Evolutionary conservation across 2,113 vertebrate genomes (phyloP), one percentile per base, ranked within the genome.

Genomic region (Gobio gobio): DNA sequence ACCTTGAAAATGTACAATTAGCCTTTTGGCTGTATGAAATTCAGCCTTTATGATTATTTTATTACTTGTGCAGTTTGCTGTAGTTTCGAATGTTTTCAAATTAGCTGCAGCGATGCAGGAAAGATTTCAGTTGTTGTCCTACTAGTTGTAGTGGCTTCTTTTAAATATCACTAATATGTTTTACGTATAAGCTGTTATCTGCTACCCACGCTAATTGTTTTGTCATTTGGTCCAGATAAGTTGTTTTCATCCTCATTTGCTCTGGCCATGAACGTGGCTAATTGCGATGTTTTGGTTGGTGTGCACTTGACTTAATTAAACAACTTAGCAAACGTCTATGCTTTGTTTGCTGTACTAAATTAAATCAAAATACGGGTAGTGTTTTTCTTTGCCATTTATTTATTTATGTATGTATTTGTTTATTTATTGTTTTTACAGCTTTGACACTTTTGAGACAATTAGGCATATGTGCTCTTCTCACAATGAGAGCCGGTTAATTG

Each of bases 391-490:
- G 26, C 33, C 20, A 26, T 59, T 43, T 54, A 10, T 45, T 10
- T 45, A 43, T 63, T 10, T 74, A 40, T 63, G 24, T 54, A 10
- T 26, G 3, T 47, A 45, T 61, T 24, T n/a, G n/a, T n/a, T n/a
- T 74, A 36, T 61, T 45, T 4, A 5, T 51, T 51, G 0, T 2
- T 20, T 56, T 24, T 8, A 47, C 24, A 8, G 51, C 49, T 59
- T 14, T 20, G 24, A 64, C 79, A 88, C 24, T 83, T 88, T 61
- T 45, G 29, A 73, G 29, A 36, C 74, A 47, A 58, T 86, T 70
- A 54, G 12, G 66, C 82, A 51, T 77, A 84, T 83, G 74, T 83
- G 74, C 47, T 66, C 36, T 9, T 9, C 22, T 68, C n/a, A 6
- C n/a, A 20, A 22, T 33, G 49, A 22, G 45, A 54, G n/a, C 14